Base-by-base conservation (phyloP, 2,113 vertebrate species). In the Bubo bubo region DNA sequence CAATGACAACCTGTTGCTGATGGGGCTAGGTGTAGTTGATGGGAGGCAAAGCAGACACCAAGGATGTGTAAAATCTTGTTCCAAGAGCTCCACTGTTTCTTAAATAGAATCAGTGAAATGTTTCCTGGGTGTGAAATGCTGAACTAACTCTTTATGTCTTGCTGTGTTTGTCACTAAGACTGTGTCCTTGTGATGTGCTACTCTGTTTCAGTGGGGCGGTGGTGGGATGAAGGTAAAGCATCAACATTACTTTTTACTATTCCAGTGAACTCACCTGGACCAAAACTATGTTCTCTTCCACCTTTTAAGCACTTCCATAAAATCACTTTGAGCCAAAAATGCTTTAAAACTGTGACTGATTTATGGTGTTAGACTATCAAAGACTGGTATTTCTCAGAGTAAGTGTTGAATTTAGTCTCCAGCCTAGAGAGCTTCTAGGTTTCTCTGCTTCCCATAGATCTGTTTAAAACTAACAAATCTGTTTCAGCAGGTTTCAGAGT, bases 351-450 rank as follows among this genome's bases (percentile, higher is more conserved):
- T 27, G 9, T 77, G 37, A 14, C 39, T 49, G 22, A 15, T 5
- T n/a, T 63, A 2, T 0, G 0, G 12, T 62, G 21, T 49, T 30
- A 9, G 9, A 5, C 24, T 79, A 12, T 63, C 15, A 19, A 49
- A 67, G 34, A n/a, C 45, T 39, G 26, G 0, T 52, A 11, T 19
- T 83, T 73, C 45, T 94, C 30, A 39, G 49, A 56, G 8, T n/a
- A 47, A 63, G 6, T 26, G 6, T 11, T 63, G 49, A 43, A 32
- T 60, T 76, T 76, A 9, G 24, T 49, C 28, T 94, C 9, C 7
- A 26, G 50, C 3, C 5, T 70, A 15, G 21, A 71, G 14, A 72
- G 8, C 16, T 8, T 47, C 20, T 26, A 9, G 30, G 27, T 50
- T 91, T 74, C 14, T 28, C n/a, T 88, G 28, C 24, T 41, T 81